phyloP scores from a whole-genome alignment of 1,140 invertebrate genomes.

The Stenopsyche tienmushanensis region DNA sequence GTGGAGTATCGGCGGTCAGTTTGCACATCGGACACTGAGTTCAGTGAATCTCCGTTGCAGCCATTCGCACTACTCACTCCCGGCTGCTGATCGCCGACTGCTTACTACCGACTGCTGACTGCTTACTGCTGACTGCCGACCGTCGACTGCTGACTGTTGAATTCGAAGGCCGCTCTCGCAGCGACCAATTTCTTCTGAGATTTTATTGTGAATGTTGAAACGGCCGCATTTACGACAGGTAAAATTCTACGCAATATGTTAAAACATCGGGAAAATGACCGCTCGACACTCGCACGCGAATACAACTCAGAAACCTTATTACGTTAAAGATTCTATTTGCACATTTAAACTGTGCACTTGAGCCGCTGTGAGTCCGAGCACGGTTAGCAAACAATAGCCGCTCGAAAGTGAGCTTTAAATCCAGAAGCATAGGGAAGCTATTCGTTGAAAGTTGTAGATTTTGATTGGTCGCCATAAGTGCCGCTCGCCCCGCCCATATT shows the following conservation, averaged over 20 bases:
- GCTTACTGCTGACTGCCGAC: no score
- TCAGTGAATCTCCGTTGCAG: background rate
- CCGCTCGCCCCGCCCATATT: conserved; percentile 32
- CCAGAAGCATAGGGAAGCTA: conserved; percentile 5
- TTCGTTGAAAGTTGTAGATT: conserved; percentile 14
- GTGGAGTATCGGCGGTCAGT: conserved; percentile 12
- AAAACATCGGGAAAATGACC: background rate
- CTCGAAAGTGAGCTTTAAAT: background rate
- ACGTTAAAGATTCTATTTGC: no score
- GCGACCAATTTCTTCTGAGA: conserved; percentile 11
- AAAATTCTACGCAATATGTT: background rate
- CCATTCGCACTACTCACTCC: no score
- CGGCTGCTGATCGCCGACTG: no score
- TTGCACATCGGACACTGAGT: conserved; percentile 4
- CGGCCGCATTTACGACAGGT: background rate
- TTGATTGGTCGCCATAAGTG: conserved; percentile 35
- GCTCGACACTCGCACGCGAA: no score
- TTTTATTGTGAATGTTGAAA: background rate
- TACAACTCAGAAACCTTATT: no score
- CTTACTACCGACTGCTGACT: no score
- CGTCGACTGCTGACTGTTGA: no score
- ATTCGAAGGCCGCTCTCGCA: background rate
- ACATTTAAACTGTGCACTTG: no score
- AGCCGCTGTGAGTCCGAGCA: no score
- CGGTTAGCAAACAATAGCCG: background rate